phyloP scores from a whole-genome alignment of 2,113 vertebrate genomes.

The Heteronetta atricapilla region DNA sequence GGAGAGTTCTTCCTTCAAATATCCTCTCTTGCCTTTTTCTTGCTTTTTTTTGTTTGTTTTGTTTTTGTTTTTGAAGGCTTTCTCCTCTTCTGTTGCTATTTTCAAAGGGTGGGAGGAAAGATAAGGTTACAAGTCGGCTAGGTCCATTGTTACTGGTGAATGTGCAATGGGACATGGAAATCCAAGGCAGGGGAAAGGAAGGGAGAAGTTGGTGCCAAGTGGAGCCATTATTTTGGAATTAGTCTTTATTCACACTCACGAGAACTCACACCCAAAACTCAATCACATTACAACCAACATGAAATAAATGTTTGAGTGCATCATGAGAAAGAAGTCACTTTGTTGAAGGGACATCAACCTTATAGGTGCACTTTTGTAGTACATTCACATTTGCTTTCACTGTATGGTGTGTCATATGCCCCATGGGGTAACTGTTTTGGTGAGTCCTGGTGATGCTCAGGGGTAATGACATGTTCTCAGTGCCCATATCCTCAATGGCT shows the following conservation, averaged over 20 bases:
- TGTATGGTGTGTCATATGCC: background rate
- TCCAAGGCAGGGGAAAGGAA: background rate
- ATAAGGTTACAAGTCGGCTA: background rate
- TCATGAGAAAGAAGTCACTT: background rate
- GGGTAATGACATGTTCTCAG: background rate
- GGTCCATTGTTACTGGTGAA: background rate
- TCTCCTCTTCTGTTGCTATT: conserved; percentile 52
- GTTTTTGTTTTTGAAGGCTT: conserved; percentile 30
- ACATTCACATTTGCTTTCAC: background rate
- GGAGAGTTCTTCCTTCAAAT: conserved; percentile 39
- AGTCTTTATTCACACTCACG: background rate
- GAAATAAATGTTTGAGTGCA: background rate
- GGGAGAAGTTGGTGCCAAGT: background rate
- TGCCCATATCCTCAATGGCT: background rate
- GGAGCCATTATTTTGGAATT: background rate
- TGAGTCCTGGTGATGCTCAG: background rate
- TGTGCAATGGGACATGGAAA: background rate
- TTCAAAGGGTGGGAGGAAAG: conserved; percentile 22
- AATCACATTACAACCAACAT: background rate
- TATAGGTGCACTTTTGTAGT: background rate
- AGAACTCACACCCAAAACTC: background rate
- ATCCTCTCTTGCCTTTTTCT: conserved; percentile 10
- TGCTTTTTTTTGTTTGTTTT: background rate
- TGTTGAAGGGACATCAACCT: background rate
- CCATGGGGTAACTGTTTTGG: background rate